Percentiles rank a stretch among this genome's conserved stretches.
phyloP scores from a whole-genome alignment of 2,113 vertebrate genomes.

The Benitochromis conjunctus region DNA sequence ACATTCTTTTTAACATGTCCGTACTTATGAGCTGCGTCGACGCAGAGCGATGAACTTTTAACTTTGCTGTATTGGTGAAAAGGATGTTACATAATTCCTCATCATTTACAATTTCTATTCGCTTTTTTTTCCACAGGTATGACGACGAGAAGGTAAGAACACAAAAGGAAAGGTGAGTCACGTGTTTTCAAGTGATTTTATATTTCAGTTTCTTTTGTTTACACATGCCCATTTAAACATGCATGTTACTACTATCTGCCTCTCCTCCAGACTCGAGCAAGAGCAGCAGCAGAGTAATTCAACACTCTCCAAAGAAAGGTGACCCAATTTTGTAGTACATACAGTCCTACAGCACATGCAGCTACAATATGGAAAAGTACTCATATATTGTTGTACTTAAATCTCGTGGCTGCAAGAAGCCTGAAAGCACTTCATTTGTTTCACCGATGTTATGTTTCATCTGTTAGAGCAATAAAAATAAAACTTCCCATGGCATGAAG shows the following conservation, averaged over 20 bases:
- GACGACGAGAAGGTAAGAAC: conserved; percentile 86
- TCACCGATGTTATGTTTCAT: not conserved
- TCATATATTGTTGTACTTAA: not conserved
- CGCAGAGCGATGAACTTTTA: not conserved
- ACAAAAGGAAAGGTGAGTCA: conserved; percentile 81
- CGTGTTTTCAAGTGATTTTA: not conserved
- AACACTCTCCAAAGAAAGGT: conserved; percentile 66
- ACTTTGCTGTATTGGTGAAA: not conserved
- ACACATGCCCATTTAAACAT: not conserved
- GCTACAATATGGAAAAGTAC: not conserved
- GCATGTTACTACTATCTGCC: not conserved
- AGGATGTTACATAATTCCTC: not conserved
- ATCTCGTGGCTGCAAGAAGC: not conserved
- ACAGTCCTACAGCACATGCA: not conserved
- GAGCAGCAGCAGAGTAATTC: conserved; percentile 49
- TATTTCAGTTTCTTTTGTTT: not conserved
- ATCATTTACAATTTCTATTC: not conserved
- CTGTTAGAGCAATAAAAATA: not conserved
- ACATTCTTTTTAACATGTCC: not conserved
- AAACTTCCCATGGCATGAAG: not conserved
- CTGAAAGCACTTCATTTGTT: not conserved
- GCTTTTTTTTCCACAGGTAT: conserved; percentile 69
- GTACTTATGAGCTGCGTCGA: not conserved
- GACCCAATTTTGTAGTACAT: conserved; percentile 11
- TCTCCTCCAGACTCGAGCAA: conserved; percentile 60